These are phyloP conservation scores for Phalacrocorax pelagicus DNA, from an alignment of 2,113 vertebrate species.

Conservation along the genomic window DNA sequence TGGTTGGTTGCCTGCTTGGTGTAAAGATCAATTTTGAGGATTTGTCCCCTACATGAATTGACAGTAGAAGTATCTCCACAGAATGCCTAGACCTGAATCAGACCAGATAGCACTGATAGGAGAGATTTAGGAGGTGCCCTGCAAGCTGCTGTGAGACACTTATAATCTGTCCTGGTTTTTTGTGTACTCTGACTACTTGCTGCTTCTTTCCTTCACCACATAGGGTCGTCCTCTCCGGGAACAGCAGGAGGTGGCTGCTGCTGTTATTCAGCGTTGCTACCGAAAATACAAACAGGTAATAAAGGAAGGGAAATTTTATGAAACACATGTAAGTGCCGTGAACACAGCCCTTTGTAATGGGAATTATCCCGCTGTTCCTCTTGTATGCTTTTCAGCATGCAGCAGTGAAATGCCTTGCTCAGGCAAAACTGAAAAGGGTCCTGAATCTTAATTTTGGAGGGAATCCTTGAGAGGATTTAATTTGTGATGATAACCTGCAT, in stretches of 20 bases:
- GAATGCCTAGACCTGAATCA: not conserved
- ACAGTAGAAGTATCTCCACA: not conserved
- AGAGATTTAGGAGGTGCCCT: not conserved
- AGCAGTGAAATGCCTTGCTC: not conserved
- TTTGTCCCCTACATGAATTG: not conserved
- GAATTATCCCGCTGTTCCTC: not conserved
- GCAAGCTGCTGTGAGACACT: not conserved
- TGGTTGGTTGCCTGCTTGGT: not conserved
- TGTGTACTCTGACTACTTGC: not conserved
- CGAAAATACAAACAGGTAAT: constrained; percentile 99
- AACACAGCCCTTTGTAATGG: not conserved
- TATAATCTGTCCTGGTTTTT: not conserved
- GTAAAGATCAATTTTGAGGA: not conserved
- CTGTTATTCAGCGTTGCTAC: constrained; percentile 98
- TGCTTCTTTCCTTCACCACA: not conserved
- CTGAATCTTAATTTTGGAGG: not conserved
- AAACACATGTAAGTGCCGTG: accelerated
- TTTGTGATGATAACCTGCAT: not conserved
- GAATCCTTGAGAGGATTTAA: not conserved
- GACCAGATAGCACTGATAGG: not conserved
- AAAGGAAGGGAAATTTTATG: not conserved
- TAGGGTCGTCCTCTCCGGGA: constrained; percentile 94
- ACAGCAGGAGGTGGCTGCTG: constrained; percentile 96
- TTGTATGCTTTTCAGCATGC: not conserved
- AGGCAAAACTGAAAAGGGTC: not conserved